These are phyloP conservation scores for Aphelenchoides besseyi DNA, from an alignment of 1,140 invertebrate genomes.

Conservation along the genomic window DNA sequence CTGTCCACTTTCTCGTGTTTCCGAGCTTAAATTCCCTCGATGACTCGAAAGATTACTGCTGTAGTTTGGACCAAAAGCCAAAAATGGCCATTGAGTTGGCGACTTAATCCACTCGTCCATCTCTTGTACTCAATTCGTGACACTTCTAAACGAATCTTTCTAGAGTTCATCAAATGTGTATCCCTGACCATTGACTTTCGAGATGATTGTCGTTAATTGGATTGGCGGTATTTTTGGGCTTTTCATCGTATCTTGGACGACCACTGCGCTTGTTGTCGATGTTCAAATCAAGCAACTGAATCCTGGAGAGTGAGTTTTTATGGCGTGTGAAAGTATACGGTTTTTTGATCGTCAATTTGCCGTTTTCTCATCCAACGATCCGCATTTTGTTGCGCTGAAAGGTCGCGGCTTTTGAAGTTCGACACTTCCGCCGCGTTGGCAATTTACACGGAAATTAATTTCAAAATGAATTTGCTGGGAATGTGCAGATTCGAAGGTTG, in stretches of 20 bases:
- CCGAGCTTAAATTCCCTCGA: neutral
- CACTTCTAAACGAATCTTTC: neutral
- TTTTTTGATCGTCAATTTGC: neutral
- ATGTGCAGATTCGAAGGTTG: no score
- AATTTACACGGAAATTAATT: no score
- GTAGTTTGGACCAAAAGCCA: no score
- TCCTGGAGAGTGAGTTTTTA: neutral
- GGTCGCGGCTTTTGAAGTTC: neutral
- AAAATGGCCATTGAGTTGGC: no score
- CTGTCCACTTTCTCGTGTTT: neutral
- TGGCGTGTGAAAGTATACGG: neutral
- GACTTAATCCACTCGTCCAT: neutral
- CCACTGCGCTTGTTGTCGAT: neutral
- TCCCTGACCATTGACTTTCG: neutral
- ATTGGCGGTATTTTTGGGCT: no score
- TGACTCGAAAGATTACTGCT: neutral
- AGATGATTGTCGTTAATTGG: no score
- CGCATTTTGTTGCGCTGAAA: neutral
- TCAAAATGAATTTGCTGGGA: no score
- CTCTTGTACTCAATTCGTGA: neutral
- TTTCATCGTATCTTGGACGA: no score
- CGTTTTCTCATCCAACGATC: neutral
- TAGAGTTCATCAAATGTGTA: neutral
- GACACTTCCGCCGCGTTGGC: no score
- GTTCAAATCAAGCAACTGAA: neutral